Percentiles rank a stretch among this genome's conserved stretches.
Conservation (phyloP, 2,113 vertebrate species). For the Phrynocephalus versicolor region DNA sequence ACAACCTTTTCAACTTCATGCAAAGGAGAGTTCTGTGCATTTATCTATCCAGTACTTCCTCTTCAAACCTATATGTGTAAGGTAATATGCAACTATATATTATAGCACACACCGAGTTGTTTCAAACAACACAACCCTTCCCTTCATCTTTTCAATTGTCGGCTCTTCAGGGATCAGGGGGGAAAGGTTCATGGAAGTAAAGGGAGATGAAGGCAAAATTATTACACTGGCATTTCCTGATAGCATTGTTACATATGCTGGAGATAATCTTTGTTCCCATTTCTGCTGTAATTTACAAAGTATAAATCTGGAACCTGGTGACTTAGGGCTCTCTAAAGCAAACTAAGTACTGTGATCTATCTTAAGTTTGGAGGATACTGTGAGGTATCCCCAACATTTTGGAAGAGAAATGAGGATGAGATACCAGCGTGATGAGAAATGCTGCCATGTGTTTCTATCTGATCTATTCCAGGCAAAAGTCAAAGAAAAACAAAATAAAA, state of each 20-base stretch:
- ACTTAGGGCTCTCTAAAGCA: not conserved
- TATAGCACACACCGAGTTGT: too few relatives aligned
- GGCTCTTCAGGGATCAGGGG: too few relatives aligned
- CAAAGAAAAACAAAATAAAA: too few relatives aligned
- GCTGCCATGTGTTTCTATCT: too few relatives aligned
- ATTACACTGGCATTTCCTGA: not conserved
- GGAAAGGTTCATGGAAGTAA: not conserved
- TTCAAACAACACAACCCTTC: not conserved
- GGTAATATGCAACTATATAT: slow-evolving; percentile 36
- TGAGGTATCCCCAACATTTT: not conserved
- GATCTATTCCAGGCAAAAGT: too few relatives aligned
- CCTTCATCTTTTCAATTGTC: not conserved
- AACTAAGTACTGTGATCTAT: not conserved
- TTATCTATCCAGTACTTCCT: slow-evolving; percentile 47
- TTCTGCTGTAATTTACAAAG: not conserved
- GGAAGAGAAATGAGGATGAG: not conserved
- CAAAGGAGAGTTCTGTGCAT: slow-evolving; percentile 41
- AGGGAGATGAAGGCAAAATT: not conserved
- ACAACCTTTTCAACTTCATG: slow-evolving; percentile 21
- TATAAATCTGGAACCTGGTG: too few relatives aligned
- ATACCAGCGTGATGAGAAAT: not conserved
- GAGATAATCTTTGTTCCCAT: too few relatives aligned
- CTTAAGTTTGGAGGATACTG: too few relatives aligned
- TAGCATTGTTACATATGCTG: not conserved
- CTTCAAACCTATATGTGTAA: not conserved